These are phyloP conservation scores for Aricia agestis DNA, from an alignment of 1,140 invertebrate genomes.

Conservation along the genomic window DNA sequence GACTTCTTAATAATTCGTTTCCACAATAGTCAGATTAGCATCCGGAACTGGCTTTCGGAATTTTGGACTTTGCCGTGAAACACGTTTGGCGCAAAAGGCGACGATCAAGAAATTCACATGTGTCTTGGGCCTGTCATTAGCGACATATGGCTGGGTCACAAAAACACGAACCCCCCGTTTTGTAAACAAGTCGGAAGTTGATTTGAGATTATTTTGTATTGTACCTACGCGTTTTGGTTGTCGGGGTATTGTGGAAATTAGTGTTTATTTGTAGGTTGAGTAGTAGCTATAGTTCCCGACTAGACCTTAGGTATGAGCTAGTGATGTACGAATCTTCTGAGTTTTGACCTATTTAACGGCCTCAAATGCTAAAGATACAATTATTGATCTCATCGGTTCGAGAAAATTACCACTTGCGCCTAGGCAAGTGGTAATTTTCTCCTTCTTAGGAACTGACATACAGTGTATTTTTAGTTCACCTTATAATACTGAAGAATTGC, in stretches of 20 bases:
- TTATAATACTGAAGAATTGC: slow-evolving; percentile 33
- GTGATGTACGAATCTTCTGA: too few species aligned
- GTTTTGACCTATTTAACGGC: too few species aligned
- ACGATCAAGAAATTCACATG: slow-evolving; percentile 44
- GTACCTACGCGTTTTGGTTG: slow-evolving; percentile 1
- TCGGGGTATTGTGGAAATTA: background rate
- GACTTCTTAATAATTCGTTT: too few species aligned
- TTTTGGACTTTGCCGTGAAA: slow-evolving; percentile 12
- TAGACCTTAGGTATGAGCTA: too few species aligned
- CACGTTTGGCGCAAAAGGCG: slow-evolving; percentile 24
- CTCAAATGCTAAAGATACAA: too few species aligned
- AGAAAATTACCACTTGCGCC: too few species aligned
- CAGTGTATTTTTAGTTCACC: background rate
- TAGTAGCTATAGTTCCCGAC: too few species aligned
- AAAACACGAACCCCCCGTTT: slow-evolving; percentile 46
- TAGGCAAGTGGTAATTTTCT: too few species aligned
- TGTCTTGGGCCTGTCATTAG: slow-evolving; percentile 52
- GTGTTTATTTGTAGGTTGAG: background rate
- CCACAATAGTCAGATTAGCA: background rate
- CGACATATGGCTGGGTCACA: slow-evolving; percentile 46
- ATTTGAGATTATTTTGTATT: slow-evolving; percentile 37
- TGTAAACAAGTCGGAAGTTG: slow-evolving; percentile 46
- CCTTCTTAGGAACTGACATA: too few species aligned
- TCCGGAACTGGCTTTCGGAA: background rate
- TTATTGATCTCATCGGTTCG: too few species aligned